A percentile compares a stretch with the other conserved stretches of the same genome.
Conservation (phyloP, 1,140 invertebrate genomes). For the Macrosteles quadrilineatus region DNA sequence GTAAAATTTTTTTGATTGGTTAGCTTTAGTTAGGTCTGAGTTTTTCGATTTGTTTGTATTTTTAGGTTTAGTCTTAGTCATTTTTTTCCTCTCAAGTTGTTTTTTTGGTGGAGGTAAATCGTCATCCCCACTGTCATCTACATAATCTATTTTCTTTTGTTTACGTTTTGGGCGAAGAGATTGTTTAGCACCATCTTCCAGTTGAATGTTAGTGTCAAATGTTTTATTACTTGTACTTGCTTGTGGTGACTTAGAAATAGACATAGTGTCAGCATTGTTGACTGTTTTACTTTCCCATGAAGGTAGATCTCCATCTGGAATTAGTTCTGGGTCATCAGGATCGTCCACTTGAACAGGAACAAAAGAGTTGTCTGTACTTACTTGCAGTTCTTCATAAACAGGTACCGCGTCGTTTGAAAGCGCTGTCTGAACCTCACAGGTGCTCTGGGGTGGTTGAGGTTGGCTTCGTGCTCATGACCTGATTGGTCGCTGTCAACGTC, state of each 20-base stretch:
- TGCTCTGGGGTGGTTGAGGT: conserved; percentile 3
- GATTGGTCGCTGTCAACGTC: conserved; percentile 24
- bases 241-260: not conserved
- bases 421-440: conserved; percentile 11
- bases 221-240: too few species aligned
- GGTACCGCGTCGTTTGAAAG: not conserved
- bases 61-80: not conserved
- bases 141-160: not conserved
- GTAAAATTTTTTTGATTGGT: not conserved
- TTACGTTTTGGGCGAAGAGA: not conserved
- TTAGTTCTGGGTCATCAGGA: too few species aligned
- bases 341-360: too few species aligned
- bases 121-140: not conserved
- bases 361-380: too few species aligned
- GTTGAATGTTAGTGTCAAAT: too few species aligned
- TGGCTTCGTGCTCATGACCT: conserved; percentile 21
- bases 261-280: too few species aligned
- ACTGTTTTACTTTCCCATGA: too few species aligned
- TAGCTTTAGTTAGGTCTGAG: not conserved
- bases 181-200: not conserved
- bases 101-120: not conserved
- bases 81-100: not conserved
- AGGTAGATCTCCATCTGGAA: too few species aligned
- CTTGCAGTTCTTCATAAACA: not conserved
- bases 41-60: not conserved